Evolutionary conservation across 2,888 invertebrate genomes (phyloP), one percentile per base, ranked within the genome.

Genomic region (Phaedon cochleariae): DNA sequence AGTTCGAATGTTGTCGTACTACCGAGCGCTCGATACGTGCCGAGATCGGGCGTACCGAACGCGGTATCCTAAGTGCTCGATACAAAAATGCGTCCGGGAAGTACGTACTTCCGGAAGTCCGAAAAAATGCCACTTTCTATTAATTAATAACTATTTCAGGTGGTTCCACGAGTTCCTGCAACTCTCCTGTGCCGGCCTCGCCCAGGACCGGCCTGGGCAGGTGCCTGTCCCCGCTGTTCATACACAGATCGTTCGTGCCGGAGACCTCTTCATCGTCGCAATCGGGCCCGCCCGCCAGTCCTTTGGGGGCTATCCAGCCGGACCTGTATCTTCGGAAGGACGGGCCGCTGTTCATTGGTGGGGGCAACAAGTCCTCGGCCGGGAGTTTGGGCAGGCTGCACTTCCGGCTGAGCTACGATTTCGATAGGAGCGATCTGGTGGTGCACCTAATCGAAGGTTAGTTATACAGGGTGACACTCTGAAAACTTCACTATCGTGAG

Each of bases 361-460:
- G 70, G 7, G 58, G 67, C 5, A n/a, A 86, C 86, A 61, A 85
- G 59, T 73, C 85, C 18, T 91, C 91, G 6, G 90, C 90, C 3
- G 41, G 41, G 3, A 89, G 89, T 37, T 87, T 94, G 51, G 96
- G 96, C 34, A 87, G 94, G 67, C 87, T 96, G 70, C 96, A 96
- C 80, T 87, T 95, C 74, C 87, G 94, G 60, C 85, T 96, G 62
- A 94, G 92, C 77, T 96, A 96, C 79, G 96, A 96, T 84, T 95
- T 95, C 79, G 92, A 95, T 81, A 88, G 93, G 70, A 95, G 95
- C 15, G 96, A 96, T 82, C 86, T 96, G 73, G 91, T 94, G 72
- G 92, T 95, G n/a, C 95, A 96, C 84, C 86, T 96, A 72, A 95
- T 96, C 83, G 95, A 96, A 90, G 94, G 94, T 93, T 79, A 76